Percentiles rank a stretch among this genome's conserved stretches.
These are phyloP conservation scores for Chrosomus eos DNA, from an alignment of 2,797 vertebrate genomes.

Conservation along the genomic window DNA sequence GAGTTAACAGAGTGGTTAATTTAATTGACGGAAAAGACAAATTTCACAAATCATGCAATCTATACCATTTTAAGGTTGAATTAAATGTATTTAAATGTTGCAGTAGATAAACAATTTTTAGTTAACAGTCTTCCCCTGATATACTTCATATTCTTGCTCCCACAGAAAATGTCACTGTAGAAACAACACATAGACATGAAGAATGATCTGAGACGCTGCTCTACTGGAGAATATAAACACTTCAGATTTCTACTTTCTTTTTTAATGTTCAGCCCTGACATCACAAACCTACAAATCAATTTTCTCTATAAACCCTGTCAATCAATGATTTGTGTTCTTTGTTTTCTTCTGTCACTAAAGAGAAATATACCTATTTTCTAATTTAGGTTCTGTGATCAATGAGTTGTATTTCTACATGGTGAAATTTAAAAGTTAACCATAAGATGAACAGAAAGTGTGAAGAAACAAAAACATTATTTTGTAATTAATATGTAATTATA, in stretches of 20 bases:
- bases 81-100: background rate
- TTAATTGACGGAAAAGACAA: background rate
- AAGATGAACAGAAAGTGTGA: background rate
- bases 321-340: background rate
- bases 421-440: background rate
- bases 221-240: background rate
- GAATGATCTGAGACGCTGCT: background rate
- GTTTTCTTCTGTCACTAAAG: background rate
- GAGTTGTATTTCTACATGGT: background rate
- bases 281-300: background rate
- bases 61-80: background rate
- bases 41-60: background rate
- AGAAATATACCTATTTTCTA: background rate
- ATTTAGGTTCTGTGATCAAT: background rate
- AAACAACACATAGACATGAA: background rate
- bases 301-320: background rate
- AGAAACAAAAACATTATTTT: background rate
- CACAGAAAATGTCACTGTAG: background rate
- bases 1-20: background rate
- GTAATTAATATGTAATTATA: too few relatives aligned
- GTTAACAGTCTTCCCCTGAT: background rate
- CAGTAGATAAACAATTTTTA: background rate
- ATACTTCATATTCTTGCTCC: background rate
- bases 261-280: background rate
- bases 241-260: background rate